phyloP scores from a whole-genome alignment of 2,113 vertebrate genomes.

The Phalacrocorax brasilianus region DNA sequence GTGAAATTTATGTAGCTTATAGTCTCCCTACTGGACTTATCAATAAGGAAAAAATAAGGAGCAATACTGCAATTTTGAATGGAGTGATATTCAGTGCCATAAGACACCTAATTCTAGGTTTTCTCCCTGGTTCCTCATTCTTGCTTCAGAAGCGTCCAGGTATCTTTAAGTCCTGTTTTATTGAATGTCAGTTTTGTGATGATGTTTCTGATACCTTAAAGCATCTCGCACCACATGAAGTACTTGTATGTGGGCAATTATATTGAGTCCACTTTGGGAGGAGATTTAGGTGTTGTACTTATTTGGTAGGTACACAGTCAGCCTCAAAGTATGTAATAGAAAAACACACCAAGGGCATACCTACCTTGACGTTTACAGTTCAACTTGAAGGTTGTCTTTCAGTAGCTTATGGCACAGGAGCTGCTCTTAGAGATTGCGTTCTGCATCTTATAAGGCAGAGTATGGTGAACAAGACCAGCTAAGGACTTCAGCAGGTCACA shows the following conservation, averaged over 20 bases:
- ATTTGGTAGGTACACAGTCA: not conserved
- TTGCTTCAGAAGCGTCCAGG: not conserved
- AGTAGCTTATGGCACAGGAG: not conserved
- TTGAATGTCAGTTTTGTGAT: not conserved
- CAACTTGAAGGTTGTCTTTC: not conserved
- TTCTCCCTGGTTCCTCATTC: not conserved
- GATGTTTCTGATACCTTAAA: not conserved
- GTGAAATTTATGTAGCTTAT: not conserved
- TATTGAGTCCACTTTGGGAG: not conserved
- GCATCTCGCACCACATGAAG: not conserved
- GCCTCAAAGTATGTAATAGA: not conserved
- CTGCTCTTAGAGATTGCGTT: not conserved
- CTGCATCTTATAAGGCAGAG: not conserved
- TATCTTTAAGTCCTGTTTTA: not conserved
- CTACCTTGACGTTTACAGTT: not conserved
- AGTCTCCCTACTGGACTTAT: not conserved
- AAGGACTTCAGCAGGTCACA: not conserved
- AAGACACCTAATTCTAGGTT: not conserved
- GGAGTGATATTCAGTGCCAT: not conserved
- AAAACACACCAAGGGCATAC: not conserved
- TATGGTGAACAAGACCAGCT: not conserved
- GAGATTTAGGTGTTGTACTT: not conserved
- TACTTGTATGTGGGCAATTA: not conserved
- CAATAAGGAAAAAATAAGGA: not conserved
- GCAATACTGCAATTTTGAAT: not conserved